phyloP scores from a whole-genome alignment of 2,797 vertebrate species.

The Saxicola maurus region DNA sequence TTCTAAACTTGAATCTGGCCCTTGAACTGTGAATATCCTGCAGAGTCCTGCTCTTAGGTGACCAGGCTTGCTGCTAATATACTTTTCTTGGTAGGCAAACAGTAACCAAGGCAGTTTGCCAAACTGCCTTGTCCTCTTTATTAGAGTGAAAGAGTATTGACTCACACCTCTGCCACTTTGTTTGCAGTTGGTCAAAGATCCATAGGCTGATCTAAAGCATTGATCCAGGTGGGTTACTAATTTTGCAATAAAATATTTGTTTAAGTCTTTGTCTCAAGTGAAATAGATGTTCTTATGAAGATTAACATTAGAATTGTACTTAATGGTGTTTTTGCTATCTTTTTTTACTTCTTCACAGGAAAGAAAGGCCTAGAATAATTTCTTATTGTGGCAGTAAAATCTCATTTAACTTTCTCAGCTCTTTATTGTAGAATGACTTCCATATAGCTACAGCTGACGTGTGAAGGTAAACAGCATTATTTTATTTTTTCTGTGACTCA shows the following conservation, averaged over 20 bases:
- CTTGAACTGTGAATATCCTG: neutral
- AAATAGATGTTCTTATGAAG: neutral
- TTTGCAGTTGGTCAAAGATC: neutral
- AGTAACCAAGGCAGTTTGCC: neutral
- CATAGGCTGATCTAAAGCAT: neutral
- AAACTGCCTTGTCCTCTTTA: neutral
- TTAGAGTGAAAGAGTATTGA: slow-evolving; percentile 10
- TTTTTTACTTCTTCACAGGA: neutral
- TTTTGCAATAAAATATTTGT: neutral
- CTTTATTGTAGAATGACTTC: neutral
- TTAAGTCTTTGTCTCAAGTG: neutral
- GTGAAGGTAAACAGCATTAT: slow-evolving; percentile 1
- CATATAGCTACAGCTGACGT: neutral
- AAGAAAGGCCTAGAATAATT: neutral
- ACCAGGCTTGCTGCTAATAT: neutral
- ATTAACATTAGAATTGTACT: neutral
- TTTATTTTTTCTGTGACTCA: slow-evolving; percentile 24
- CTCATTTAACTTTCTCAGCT: neutral
- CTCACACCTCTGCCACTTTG: neutral
- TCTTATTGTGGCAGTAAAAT: neutral
- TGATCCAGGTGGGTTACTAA: neutral
- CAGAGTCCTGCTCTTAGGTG: neutral
- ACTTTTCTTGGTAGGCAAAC: neutral
- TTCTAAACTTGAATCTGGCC: neutral
- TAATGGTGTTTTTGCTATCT: neutral